These are phyloP conservation scores for Ceratotherium simum DNA, from an alignment of 2,113 vertebrate genomes.

Conservation along the genomic window DNA sequence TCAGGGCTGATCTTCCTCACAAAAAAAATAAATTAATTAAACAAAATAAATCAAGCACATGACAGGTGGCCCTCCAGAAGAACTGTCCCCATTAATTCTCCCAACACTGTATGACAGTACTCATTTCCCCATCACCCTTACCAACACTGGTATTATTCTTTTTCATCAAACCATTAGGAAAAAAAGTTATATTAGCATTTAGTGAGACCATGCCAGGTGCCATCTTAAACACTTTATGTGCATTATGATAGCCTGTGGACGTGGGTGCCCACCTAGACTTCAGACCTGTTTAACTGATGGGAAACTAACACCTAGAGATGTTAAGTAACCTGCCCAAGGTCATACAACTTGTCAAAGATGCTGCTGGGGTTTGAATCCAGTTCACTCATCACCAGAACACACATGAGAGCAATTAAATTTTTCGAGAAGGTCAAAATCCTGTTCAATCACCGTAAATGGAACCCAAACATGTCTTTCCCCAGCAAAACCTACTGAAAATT, in stretches of 20 bases:
- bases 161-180: neutral
- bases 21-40: too few relatives aligned
- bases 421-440: conserved; percentile 3
- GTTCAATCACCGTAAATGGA: neutral
- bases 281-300: neutral
- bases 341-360: neutral
- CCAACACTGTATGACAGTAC: neutral
- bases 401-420: neutral
- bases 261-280: neutral
- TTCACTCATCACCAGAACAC: neutral
- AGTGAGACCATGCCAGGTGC: neutral
- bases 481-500: conserved; percentile 47
- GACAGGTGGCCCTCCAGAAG: neutral
- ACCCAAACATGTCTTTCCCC: neutral
- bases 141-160: neutral
- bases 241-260: neutral
- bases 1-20: too few relatives aligned
- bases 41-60: neutral
- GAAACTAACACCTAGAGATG: neutral
- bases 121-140: neutral
- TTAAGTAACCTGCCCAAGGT: neutral
- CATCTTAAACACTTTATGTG: neutral
- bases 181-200: neutral
- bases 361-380: neutral
- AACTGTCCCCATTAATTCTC: neutral